phyloP scores from a whole-genome alignment of 2,113 vertebrate genomes.

The Ctenomys sociabilis region DNA sequence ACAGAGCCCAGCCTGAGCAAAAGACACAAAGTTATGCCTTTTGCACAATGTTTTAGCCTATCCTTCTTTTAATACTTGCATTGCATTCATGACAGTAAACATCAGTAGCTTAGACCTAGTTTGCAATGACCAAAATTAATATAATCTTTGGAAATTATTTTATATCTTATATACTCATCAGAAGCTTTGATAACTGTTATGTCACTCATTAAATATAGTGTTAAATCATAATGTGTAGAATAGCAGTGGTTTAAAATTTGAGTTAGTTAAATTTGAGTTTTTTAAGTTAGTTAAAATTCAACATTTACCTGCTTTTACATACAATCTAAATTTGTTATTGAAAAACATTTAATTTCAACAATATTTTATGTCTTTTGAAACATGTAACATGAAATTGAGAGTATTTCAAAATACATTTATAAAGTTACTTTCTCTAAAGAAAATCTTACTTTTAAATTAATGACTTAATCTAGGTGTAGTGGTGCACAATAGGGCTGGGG shows the following conservation, averaged over 20 bases:
- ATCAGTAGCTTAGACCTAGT: neutral
- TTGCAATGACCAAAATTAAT: neutral
- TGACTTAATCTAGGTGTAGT: neutral
- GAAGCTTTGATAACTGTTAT: neutral
- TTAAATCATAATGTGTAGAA: neutral
- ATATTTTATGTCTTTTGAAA: neutral
- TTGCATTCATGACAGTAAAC: neutral
- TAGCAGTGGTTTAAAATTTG: neutral
- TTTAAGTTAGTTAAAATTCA: neutral
- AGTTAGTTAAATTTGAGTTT: neutral
- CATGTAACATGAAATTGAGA: neutral
- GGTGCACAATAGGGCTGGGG: too few relatives aligned
- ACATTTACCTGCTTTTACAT: neutral
- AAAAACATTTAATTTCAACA: neutral
- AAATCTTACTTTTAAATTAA: neutral
- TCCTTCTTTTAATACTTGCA: neutral
- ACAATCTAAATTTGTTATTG: neutral
- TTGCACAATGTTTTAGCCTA: neutral
- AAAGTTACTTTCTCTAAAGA: neutral
- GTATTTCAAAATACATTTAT: neutral
- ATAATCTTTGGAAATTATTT: constrained; percentile 3
- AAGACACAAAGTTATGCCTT: neutral
- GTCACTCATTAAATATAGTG: neutral
- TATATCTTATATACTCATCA: neutral
- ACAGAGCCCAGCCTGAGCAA: neutral